Percentiles rank a stretch among this genome's conserved stretches.
These are phyloP conservation scores for Rissa tridactyla DNA, from an alignment of 2,113 vertebrate genomes.

Conservation along the genomic window DNA sequence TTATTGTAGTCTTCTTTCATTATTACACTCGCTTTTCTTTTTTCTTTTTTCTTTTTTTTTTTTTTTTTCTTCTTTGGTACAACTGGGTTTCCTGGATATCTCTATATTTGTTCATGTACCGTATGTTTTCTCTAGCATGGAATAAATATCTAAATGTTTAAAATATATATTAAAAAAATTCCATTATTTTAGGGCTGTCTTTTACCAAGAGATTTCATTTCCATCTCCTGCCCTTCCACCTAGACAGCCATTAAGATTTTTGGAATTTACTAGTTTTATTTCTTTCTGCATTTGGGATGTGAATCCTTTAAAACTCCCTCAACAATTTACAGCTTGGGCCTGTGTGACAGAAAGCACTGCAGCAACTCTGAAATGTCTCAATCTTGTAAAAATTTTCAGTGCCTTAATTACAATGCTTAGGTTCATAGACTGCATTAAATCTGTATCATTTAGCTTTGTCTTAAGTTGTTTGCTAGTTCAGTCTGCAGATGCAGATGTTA, in stretches of 20 bases:
- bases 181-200: background rate
- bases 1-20: background rate
- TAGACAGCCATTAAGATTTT: background rate
- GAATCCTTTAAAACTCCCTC: background rate
- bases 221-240: background rate
- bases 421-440: background rate
- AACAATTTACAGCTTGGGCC: background rate
- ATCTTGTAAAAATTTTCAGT: background rate
- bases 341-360: background rate
- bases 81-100: background rate
- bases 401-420: background rate
- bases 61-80: background rate
- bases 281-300: background rate
- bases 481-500: background rate
- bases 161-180: background rate
- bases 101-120: background rate
- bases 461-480: background rate
- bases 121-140: background rate
- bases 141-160: background rate
- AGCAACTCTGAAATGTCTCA: background rate
- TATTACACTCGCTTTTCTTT: background rate
- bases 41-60: background rate
- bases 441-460: background rate
- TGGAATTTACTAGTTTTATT: background rate
- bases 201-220: background rate